Base-by-base conservation (phyloP, 2,888 invertebrate species). In the Synanthedon andrenaeformis region DNA sequence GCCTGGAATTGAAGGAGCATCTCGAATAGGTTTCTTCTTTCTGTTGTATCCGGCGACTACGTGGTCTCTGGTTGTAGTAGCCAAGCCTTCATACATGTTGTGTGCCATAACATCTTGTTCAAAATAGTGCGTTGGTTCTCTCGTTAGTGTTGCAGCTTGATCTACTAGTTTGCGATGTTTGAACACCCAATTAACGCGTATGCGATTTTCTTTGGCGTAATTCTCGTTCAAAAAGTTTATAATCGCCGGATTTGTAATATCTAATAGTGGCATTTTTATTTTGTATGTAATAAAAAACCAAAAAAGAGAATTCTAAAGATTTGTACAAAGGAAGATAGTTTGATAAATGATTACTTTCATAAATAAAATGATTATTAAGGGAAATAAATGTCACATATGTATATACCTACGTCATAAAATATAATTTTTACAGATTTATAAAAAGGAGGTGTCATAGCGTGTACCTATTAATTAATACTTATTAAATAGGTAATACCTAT, bases 141-240 rank as follows among this genome's bases (percentile, higher is more conserved):
- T 65, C 0, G 55, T 58, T 3, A 79, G 64, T 2, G 73, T 73
- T 1, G 74, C 73, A 1, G 78, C 77, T 53, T 74, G 54, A 35
- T 69, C 59, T 41, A 79, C 64, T 49, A 68, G 56, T 14, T 65
- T 59, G 13, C 58, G 60, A 56, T 79, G 64, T 55, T 70, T 72
- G 51, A 60, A 58, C 14, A 71, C 67, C 79, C 79, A 79, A 42
- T 68, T 72, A 5, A 73, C 57, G 0, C 77, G 67, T 5, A 74
- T 57, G 3, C 67, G 66, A 54, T 67, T 74, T 56, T 78, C 78
- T 52, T 69, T 76, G 48, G 75, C 73, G 58, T 74, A 74, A 52
- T 65, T 72, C 59, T 79, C 77, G 28, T 65, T 67, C 5, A 78
- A 65, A 56, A 76, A 71, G 53, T 65, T 70, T 51, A 76, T 74